These are phyloP conservation scores for Callionymus lyra DNA, from an alignment of 2,113 vertebrate species.

Conservation along the genomic window DNA sequence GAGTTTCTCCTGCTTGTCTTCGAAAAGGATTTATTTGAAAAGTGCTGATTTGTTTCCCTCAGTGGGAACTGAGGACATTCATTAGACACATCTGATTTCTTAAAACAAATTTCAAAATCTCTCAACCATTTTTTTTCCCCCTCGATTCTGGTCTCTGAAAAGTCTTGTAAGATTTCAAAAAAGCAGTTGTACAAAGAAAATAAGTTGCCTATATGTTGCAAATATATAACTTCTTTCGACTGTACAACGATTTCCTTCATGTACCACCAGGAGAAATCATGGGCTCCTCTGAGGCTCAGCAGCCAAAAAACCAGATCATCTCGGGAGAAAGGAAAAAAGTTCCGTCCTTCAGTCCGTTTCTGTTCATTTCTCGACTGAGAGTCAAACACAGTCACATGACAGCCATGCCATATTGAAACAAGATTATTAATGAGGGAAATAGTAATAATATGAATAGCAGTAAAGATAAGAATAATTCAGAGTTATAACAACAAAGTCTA, in stretches of 20 bases:
- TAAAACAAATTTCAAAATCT: slow-evolving; percentile 42
- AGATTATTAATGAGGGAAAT: slow-evolving; percentile 43
- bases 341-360: slow-evolving; percentile 31
- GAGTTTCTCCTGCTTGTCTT: slow-evolving; percentile 3
- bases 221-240: slow-evolving; percentile 58
- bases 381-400: slow-evolving; percentile 51
- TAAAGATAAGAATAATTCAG: slow-evolving; percentile 57
- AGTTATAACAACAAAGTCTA: slow-evolving; percentile 52
- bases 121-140: no score
- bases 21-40: slow-evolving; percentile 50
- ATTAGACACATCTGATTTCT: slow-evolving; percentile 45
- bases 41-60: slow-evolving; percentile 57
- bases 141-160: slow-evolving; percentile 35
- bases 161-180: slow-evolving; percentile 24
- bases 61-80: slow-evolving; percentile 59
- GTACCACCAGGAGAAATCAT: slow-evolving; percentile 39
- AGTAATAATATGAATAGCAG: slow-evolving; percentile 47
- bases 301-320: slow-evolving; percentile 36
- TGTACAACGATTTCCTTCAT: slow-evolving; percentile 42
- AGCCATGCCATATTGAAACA: slow-evolving; percentile 56
- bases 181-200: slow-evolving; percentile 51
- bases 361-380: slow-evolving; percentile 27
- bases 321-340: slow-evolving; percentile 39
- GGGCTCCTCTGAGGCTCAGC: slow-evolving; percentile 30
- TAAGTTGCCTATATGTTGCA: slow-evolving; percentile 49